Percentiles rank a stretch among this genome's conserved stretches.
These are phyloP conservation scores for Allygus modestus DNA, from an alignment of 2,888 invertebrate species.

Conservation along the genomic window DNA sequence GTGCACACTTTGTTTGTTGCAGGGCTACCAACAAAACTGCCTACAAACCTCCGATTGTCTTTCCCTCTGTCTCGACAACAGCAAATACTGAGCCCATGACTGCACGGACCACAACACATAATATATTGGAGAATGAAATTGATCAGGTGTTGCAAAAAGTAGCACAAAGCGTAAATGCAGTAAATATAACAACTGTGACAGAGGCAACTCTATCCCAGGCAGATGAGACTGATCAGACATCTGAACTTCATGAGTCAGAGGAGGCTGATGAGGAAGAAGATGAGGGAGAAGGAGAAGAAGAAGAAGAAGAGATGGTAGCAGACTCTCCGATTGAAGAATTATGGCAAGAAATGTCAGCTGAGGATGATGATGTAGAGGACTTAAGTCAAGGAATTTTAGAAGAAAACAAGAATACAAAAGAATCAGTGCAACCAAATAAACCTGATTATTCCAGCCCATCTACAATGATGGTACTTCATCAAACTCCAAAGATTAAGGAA, in stretches of 20 bases:
- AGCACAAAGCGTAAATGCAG: constrained; percentile 48
- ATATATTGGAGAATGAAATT: constrained; percentile 58
- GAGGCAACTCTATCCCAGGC: neutral
- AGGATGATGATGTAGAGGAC: constrained; percentile 52
- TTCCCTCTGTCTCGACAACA: neutral
- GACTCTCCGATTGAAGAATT: constrained; percentile 50
- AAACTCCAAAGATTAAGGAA: neutral
- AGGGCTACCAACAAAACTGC: constrained; percentile 62
- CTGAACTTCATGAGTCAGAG: constrained; percentile 19
- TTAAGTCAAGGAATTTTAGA: neutral
- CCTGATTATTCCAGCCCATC: neutral
- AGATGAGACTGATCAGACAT: neutral
- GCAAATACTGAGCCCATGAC: constrained; percentile 15
- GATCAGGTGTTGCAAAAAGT: constrained; percentile 53
- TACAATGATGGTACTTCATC: neutral
- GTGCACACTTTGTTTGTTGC: constrained; percentile 74
- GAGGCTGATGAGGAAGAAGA: constrained; percentile 23
- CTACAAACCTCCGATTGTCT: constrained; percentile 36
- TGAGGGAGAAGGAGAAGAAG: constrained; percentile 34
- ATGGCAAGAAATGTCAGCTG: constrained; percentile 33
- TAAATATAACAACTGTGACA: constrained; percentile 32
- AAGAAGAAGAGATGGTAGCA: constrained; percentile 52
- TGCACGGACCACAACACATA: neutral
- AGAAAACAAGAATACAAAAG: neutral
- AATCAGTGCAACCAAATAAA: neutral